A percentile compares a stretch with the other conserved stretches of the same genome.
Conservation (phyloP, 2,113 vertebrate genomes). For the Halcyon senegalensis region DNA sequence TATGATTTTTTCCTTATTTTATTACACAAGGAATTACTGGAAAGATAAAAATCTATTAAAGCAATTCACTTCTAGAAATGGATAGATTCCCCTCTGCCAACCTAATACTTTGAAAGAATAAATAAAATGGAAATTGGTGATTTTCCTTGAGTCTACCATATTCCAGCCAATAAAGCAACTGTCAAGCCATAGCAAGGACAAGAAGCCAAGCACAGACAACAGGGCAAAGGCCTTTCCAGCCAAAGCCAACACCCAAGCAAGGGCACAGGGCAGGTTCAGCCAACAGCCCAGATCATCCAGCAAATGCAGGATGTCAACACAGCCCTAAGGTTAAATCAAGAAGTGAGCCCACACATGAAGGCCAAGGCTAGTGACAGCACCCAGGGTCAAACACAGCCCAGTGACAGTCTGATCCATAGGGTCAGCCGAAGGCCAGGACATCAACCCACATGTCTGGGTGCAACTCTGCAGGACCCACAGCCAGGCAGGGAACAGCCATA, state of each 20-base stretch:
- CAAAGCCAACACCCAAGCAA: not conserved
- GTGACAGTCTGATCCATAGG: not conserved
- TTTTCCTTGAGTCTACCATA: not conserved
- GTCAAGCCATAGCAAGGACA: not conserved
- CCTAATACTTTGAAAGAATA: not conserved
- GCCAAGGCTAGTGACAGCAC: not conserved
- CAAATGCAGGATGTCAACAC: not conserved
- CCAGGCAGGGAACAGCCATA: fast-evolving
- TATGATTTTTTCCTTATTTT: not conserved
- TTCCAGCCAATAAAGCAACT: not conserved
- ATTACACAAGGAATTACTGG: not conserved
- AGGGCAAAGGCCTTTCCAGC: not conserved
- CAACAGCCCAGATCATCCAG: not conserved
- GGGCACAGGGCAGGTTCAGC: not conserved
- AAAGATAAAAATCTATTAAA: not conserved
- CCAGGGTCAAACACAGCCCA: too few relatives aligned
- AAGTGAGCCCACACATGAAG: not conserved
- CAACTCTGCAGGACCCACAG: fast-evolving
- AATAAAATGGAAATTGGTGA: not conserved
- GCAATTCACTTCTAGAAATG: not conserved
- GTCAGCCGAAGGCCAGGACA: not conserved
- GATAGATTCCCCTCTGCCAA: not conserved
- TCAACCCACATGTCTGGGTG: fast-evolving
- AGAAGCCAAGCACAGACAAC: not conserved
- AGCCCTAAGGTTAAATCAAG: not conserved